These are phyloP conservation scores for Circaetus cinerascens DNA, from an alignment of 2,113 vertebrate genomes.

Conservation along the genomic window DNA sequence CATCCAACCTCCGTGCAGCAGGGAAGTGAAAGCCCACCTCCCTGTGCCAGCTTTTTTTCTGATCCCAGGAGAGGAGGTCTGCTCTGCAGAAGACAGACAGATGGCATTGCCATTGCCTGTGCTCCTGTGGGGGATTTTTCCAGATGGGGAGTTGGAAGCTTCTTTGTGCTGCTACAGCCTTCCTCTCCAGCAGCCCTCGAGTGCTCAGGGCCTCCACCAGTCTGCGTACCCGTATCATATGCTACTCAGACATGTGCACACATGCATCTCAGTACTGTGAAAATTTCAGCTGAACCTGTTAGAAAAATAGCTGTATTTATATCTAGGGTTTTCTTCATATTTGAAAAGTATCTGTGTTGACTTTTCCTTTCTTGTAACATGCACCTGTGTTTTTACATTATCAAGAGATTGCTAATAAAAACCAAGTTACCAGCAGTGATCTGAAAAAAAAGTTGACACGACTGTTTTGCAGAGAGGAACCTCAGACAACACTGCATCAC, in stretches of 20 bases:
- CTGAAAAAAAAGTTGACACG: neutral
- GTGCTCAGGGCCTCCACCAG: neutral
- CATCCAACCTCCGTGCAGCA: neutral
- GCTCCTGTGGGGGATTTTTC: slow-evolving; percentile 46
- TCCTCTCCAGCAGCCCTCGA: neutral
- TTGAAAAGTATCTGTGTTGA: neutral
- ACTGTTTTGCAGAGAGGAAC: neutral
- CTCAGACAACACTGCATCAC: neutral
- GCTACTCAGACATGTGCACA: neutral
- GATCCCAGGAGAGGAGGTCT: slow-evolving; percentile 2
- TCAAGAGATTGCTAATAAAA: neutral
- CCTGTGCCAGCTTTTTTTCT: neutral
- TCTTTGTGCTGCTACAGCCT: slow-evolving; percentile 30
- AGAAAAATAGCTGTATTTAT: neutral
- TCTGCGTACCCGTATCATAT: fast-evolving
- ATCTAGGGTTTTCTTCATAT: neutral
- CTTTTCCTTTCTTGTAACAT: neutral
- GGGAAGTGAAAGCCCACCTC: slow-evolving; percentile 13
- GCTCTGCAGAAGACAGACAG: neutral
- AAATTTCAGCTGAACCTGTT: neutral
- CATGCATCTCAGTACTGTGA: fast-evolving
- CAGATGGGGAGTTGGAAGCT: slow-evolving; percentile 53
- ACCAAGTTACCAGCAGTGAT: neutral
- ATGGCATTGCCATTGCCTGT: slow-evolving; percentile 18
- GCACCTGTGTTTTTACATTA: neutral